Evolutionary conservation across 2,797 vertebrate species (phyloP).

Genomic region (Allobates femoralis): DNA sequence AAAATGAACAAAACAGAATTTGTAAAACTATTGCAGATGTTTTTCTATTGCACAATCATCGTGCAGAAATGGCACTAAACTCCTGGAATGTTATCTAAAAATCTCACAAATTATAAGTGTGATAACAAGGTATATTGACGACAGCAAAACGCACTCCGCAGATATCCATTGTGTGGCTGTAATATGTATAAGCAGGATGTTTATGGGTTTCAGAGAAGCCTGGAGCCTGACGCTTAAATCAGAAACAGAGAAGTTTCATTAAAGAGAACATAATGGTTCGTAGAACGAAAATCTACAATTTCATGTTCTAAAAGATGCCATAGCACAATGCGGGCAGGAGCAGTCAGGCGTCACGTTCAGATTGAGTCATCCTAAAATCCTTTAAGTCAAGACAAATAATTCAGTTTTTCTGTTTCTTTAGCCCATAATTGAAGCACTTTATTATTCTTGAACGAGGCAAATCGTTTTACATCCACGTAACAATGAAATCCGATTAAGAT

Average conservation of each 20-base stretch:
- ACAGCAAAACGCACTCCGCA: not conserved
- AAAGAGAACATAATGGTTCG: conserved; percentile 19
- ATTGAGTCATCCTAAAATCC: conserved; percentile 3
- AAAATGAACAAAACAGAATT: not conserved
- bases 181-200: conserved; percentile 47
- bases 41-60: not conserved
- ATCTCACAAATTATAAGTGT: conserved; percentile 35
- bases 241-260: conserved; percentile 40
- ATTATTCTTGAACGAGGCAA: conserved; percentile 30
- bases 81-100: conserved; percentile 39
- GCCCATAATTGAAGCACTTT: conserved; percentile 12
- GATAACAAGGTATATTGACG: conserved; percentile 15
- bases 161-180: conserved; percentile 4
- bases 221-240: conserved; percentile 23
- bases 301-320: not conserved
- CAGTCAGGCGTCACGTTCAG: not conserved
- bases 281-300: not conserved
- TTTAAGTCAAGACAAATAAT: conserved; percentile 8
- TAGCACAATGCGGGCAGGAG: not conserved
- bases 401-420: not conserved
- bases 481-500: conserved; percentile 8
- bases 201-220: conserved; percentile 41
- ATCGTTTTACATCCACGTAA: not conserved
- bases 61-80: conserved; percentile 5
- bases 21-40: not conserved